Conservation (phyloP, 2,797 vertebrate species). For the Brachyalestes nurse region DNA sequence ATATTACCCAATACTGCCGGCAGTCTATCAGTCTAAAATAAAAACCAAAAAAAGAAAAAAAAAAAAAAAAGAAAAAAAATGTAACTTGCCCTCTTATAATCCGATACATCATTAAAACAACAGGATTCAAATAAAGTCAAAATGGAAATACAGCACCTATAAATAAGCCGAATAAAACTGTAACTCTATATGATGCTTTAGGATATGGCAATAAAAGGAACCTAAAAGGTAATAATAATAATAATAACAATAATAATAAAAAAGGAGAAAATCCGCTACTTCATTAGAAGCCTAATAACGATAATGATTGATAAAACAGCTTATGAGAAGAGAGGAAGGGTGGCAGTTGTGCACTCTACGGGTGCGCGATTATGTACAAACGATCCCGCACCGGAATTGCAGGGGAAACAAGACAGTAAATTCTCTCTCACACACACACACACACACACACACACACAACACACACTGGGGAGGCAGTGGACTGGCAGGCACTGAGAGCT, state of each 20-base stretch:
- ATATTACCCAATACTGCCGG: conserved; percentile 96
- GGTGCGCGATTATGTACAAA: conserved; percentile 94
- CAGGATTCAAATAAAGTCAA: conserved; percentile 65
- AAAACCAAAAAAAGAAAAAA: conserved; percentile 89
- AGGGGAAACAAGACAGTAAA: conserved; percentile 74
- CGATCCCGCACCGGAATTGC: conserved; percentile 91
- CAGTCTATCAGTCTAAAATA: conserved; percentile 93
- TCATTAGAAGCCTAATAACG: conserved; percentile 87
- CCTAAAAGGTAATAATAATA: conserved; percentile 71
- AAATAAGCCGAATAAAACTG: conserved; percentile 92
- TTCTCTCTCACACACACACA: conserved; percentile 29
- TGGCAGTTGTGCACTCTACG: conserved; percentile 98
- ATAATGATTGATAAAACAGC: conserved; percentile 92
- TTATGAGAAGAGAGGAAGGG: conserved; percentile 90
- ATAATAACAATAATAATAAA: not conserved
- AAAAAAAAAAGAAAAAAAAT: conserved; percentile 85
- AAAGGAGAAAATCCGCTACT: conserved; percentile 87
- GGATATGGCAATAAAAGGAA: conserved; percentile 95
- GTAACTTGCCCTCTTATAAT: conserved; percentile 90
- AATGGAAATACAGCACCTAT: conserved; percentile 92
- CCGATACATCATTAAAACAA: conserved; percentile 86
- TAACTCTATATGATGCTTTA: conserved; percentile 88
- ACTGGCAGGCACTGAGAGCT: conserved; percentile 86
- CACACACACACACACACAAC: conserved; percentile 51
- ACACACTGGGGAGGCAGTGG: conserved; percentile 88